A percentile compares a stretch with the other conserved stretches of the same genome.
Conservation (phyloP, 2,113 vertebrate species). For the Donacobius atricapilla region DNA sequence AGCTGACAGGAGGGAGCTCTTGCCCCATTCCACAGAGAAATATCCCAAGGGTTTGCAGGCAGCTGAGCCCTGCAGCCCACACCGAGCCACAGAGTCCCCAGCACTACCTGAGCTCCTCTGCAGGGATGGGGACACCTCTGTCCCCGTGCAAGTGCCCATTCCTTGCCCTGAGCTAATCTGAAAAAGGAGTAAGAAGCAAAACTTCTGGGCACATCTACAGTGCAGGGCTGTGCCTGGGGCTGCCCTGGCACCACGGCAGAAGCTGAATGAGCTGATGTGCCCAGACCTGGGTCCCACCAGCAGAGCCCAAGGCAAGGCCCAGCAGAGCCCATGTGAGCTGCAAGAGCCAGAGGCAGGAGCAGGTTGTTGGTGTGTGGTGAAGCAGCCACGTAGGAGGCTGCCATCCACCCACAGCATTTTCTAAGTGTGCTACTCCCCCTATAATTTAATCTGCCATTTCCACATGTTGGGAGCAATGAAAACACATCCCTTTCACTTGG, state of each 20-base stretch:
- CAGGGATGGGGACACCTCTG: neutral
- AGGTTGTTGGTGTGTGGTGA: neutral
- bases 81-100: neutral
- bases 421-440: slow-evolving; percentile 29
- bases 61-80: neutral
- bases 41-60: neutral
- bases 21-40: rapidly evolving
- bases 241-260: rapidly evolving
- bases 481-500: slow-evolving; percentile 53
- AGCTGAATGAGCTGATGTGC: rapidly evolving
- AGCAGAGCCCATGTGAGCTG: neutral
- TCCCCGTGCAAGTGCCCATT: neutral
- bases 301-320: neutral
- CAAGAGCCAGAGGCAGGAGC: neutral
- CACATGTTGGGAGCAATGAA: slow-evolving; percentile 21
- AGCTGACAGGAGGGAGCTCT: neutral
- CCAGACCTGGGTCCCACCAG: neutral
- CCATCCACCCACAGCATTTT: slow-evolving; percentile 4
- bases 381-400: slow-evolving; percentile 16
- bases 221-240: rapidly evolving
- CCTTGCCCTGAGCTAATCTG: neutral
- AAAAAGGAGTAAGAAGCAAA: neutral
- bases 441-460: slow-evolving; percentile 55
- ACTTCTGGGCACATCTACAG: neutral
- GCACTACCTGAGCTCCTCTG: neutral